Evolutionary conservation across 2,888 invertebrate genomes (phyloP).

Genomic region (Drosophila aldrichi): DNA sequence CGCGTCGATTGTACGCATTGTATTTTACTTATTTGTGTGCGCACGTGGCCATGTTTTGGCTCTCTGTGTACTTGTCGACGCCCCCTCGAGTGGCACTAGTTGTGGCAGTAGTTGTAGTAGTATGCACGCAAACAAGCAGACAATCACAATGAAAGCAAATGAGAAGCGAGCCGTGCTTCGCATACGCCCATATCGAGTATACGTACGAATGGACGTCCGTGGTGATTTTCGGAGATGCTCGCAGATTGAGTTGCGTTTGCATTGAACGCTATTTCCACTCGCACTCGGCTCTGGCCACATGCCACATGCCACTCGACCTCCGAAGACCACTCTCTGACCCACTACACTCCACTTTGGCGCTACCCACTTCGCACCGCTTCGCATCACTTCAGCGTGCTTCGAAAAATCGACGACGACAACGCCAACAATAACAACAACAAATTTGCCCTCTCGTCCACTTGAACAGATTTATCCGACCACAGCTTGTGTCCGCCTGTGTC

Average conservation of each 20-base stretch:
- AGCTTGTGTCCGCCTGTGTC: conserved; percentile 84
- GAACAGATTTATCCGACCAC: conserved; percentile 84
- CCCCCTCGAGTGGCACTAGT: conserved; percentile 17
- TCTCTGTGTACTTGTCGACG: conserved; percentile 19
- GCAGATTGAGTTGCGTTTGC: conserved; percentile 41
- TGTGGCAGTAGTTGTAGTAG: conserved; percentile 4
- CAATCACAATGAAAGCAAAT: conserved; percentile 41
- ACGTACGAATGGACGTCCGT: conserved; percentile 32
- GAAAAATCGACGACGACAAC: conserved; percentile 40
- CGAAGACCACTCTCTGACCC: conserved; percentile 22
- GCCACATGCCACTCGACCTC: conserved; percentile 31
- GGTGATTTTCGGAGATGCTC: conserved; percentile 25
- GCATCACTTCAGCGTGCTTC: conserved; percentile 39
- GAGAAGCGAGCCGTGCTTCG: conserved; percentile 32
- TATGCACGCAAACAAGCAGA: conserved; percentile 29
- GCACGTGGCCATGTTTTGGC: conserved; percentile 41
- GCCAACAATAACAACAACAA: conserved; percentile 25
- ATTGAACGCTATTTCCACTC: conserved; percentile 55
- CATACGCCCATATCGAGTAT: conserved; percentile 63
- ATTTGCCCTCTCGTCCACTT: conserved; percentile 63
- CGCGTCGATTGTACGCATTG: conserved; percentile 67
- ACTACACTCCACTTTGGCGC: conserved; percentile 27
- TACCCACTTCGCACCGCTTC: conserved; percentile 28
- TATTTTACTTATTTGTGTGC: conserved; percentile 64
- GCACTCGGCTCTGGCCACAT: conserved; percentile 39